Evolutionary conservation across 35 echinoderm and acorn worm species (phyloP), one percentile per base, ranked within the genome.

Genomic region (Stichopus chloronotus): DNA sequence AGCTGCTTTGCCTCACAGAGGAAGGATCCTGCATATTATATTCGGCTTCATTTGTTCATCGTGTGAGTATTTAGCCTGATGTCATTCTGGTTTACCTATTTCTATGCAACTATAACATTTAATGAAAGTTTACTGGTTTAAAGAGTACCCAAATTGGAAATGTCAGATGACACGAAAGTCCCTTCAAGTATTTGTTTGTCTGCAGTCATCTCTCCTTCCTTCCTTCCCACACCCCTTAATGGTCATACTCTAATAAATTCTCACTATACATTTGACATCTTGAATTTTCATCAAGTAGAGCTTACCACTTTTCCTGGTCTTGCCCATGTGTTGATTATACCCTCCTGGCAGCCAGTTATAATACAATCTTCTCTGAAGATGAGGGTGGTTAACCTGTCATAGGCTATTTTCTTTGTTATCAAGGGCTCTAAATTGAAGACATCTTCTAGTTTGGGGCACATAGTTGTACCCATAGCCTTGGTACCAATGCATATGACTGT

Each of bases 291-390:
- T 91, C 76, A 79, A 8, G 84, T 53, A 19, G 30, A 79, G 94
- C 97, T 99, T 95, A 99, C 97, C 94, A 99, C 97, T 99, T 96
- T 99, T 12, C 95, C 95, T 68, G 97, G 97, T 63, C 97, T 92
- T 78, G 95, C 95, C 97, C 97, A 99, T 9, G 97, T 99, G 90
- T 95, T 96, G 86, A 99, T 93, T 56, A 99, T 95, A 22, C 97
- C 97, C 86, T 98, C 97, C 69, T 99, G 97, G 84, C 97, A 99
- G 4, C 95, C 93, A 65, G 97, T 96, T 6, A 99, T 94, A 52
- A 99, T 94, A 82, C 97, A 99, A 60, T 99, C 97, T 68, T 99
- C 97, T 65, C 94, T 92, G 61, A 96, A 99, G 8, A 99, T 87
- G 30, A 99, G 72, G 9, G 97, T 92, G 9, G 95, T 99, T 19